phyloP scores from a whole-genome alignment of 37 sponge, comb jelly and placozoan genomes.

The Cliona cf. orientalis region DNA sequence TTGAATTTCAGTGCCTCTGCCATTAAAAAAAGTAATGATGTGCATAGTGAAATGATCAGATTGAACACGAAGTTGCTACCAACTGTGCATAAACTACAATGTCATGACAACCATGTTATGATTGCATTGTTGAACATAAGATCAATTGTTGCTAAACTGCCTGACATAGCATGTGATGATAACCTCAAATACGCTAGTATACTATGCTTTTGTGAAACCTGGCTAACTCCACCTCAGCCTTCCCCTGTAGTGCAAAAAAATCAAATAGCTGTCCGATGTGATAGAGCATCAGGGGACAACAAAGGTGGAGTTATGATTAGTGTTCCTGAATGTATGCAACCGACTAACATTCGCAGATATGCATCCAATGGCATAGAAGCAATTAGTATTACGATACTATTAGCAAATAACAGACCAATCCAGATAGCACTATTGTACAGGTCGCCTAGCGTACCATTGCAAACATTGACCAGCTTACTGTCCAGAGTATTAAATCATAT shows the following conservation, averaged over 20 bases:
- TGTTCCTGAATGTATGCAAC: neutral
- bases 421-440: slow-evolving; percentile 40
- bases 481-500: slow-evolving; percentile 3
- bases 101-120: neutral
- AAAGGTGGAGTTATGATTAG: slow-evolving; percentile 14
- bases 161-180: slow-evolving; percentile 15
- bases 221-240: slow-evolving; percentile 23
- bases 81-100: neutral
- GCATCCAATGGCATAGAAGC: slow-evolving; percentile 30
- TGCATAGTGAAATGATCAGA: neutral
- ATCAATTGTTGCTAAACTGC: slow-evolving; percentile 24
- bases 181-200: slow-evolving; percentile 11
- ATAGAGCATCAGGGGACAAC: slow-evolving; percentile 17
- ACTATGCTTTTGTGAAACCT: slow-evolving; percentile 43
- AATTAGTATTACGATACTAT: neutral
- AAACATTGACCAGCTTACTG: neutral
- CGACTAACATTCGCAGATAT: neutral
- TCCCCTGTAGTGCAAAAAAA: slow-evolving; percentile 11
- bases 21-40: slow-evolving; percentile 5
- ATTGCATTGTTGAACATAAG: slow-evolving; percentile 43
- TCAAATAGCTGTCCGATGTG: slow-evolving; percentile 29
- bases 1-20: slow-evolving; percentile 11
- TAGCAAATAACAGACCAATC: neutral
- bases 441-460: slow-evolving; percentile 19
- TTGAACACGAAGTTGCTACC: neutral